A percentile compares a stretch with the other conserved stretches of the same genome.
Evolutionary conservation across 2,113 vertebrate genomes (phyloP).

Genomic region (Sinocyclocheilus maitianheensis): DNA sequence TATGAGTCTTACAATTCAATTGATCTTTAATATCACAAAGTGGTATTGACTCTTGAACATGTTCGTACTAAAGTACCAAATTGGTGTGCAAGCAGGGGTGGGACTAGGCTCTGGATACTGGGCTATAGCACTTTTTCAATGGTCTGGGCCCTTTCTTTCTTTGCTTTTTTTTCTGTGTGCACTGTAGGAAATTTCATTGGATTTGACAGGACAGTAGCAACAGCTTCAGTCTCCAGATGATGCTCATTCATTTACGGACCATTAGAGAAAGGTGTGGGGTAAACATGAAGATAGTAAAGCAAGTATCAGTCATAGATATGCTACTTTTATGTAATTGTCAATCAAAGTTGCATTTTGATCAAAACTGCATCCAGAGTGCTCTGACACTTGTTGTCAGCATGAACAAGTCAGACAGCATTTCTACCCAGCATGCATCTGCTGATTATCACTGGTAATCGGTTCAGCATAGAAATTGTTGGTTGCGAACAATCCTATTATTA

Average conservation of each 20-base stretch:
- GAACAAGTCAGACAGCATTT: not conserved
- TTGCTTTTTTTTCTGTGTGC: not conserved
- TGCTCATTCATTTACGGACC: not conserved
- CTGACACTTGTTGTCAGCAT: not conserved
- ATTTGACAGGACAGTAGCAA: conserved; percentile 3
- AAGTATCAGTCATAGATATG: not conserved
- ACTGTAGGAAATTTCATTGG: not conserved
- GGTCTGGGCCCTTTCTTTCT: not conserved
- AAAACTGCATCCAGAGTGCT: not conserved
- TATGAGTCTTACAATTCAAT: conserved; percentile 32
- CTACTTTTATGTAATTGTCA: not conserved
- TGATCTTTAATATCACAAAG: conserved; percentile 52
- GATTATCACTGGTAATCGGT: not conserved
- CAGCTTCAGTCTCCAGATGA: not conserved
- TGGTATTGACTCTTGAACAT: conserved; percentile 69
- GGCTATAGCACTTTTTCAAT: not conserved
- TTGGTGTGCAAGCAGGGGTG: not conserved
- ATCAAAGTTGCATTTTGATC: not conserved
- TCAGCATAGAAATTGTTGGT: not conserved
- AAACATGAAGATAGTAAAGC: not conserved
- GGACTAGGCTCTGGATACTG: not conserved
- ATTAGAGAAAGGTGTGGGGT: not conserved
- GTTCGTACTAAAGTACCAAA: conserved; percentile 2
- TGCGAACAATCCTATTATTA: not conserved
- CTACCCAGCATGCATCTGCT: not conserved